Evolutionary conservation across 2,888 invertebrate species (phyloP).

Genomic region (Thelaira solivaga): DNA sequence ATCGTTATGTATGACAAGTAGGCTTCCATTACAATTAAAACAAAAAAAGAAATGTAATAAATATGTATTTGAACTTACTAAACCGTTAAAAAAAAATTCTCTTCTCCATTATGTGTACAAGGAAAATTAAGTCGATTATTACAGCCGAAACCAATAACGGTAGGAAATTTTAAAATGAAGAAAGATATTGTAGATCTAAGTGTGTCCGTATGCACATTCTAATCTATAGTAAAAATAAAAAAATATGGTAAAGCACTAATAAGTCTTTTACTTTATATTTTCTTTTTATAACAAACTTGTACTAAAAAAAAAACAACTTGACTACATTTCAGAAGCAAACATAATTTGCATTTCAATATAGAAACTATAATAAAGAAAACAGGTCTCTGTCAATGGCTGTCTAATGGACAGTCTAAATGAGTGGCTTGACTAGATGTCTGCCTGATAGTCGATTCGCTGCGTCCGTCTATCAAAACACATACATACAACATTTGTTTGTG

Average conservation of each 20-base stretch:
- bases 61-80: constrained; percentile 19
- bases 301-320: constrained; percentile 12
- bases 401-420: constrained; percentile 17
- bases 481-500: background rate
- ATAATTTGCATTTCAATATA: constrained; percentile 56
- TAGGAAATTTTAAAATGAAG: constrained; percentile 12
- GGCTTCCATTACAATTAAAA: background rate
- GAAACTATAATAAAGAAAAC: constrained; percentile 44
- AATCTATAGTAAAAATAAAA: background rate
- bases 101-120: constrained; percentile 14
- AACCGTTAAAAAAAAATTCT: constrained; percentile 23
- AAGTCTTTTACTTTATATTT: constrained; percentile 33
- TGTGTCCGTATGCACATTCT: background rate
- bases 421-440: constrained; percentile 15
- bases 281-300: background rate
- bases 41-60: constrained; percentile 1
- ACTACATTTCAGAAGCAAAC: constrained; percentile 32
- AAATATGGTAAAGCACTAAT: constrained; percentile 16
- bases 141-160: constrained; percentile 27
- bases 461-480: background rate
- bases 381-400: constrained; percentile 57
- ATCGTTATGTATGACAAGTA: background rate
- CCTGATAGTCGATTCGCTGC: constrained; percentile 15
- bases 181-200: background rate
- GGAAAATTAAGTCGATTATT: constrained; percentile 33